Percentiles rank a stretch among this genome's conserved stretches.
Conservation (phyloP, 2,113 vertebrate species). For the Channa argus region DNA sequence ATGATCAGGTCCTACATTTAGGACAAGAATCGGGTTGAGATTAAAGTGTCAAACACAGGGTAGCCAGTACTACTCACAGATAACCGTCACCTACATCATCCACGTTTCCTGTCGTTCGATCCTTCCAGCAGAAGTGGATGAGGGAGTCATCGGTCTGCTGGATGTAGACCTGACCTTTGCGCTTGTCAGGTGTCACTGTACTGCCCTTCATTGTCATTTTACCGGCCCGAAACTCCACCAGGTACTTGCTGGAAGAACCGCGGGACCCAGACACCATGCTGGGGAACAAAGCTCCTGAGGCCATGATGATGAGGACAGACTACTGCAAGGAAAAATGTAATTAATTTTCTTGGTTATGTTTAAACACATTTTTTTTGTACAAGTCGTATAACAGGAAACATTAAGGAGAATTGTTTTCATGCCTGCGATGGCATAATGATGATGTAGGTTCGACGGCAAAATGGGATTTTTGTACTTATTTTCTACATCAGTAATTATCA, state of each 20-base stretch:
- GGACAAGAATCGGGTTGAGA: background rate
- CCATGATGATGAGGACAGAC: conserved; percentile 84
- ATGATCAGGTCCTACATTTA: conserved; percentile 92
- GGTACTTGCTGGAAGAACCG: conserved; percentile 93
- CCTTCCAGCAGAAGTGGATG: conserved; percentile 99
- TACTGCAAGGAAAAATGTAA: background rate
- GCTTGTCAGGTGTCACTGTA: conserved; percentile 95
- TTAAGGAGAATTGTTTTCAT: too few relatives aligned
- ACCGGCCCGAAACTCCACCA: conserved; percentile 96
- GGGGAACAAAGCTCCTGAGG: conserved; percentile 95
- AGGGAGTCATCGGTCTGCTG: conserved; percentile 98
- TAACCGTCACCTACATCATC: conserved; percentile 85
- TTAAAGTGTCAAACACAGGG: background rate
- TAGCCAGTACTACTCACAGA: background rate
- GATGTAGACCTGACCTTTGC: conserved; percentile 96
- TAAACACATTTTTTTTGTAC: too few relatives aligned
- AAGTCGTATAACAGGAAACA: too few relatives aligned
- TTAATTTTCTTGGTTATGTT: too few relatives aligned
- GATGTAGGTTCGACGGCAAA: too few relatives aligned
- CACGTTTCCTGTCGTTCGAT: conserved; percentile 92
- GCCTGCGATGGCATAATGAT: too few relatives aligned
- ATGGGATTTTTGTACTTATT: too few relatives aligned
- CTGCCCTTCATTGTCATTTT: conserved; percentile 97
- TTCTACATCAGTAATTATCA: too few relatives aligned
- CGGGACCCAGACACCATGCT: conserved; percentile 95